Conservation (phyloP, 1,140 invertebrate genomes). For the Chelonus insularis region DNA sequence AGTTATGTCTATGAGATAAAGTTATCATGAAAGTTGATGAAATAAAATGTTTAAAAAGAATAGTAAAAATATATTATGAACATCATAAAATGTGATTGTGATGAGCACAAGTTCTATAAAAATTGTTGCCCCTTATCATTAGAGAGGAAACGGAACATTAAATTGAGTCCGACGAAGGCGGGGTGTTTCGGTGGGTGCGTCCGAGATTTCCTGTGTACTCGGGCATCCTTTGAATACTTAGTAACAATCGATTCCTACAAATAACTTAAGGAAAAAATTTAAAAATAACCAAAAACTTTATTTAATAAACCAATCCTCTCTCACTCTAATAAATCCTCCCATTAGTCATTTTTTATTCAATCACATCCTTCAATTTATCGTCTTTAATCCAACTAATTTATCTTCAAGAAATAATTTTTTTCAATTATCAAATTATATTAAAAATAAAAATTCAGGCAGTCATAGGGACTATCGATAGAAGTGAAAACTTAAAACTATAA, state of each 20-base stretch:
- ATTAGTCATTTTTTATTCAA: too few species aligned
- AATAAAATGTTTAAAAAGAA: background rate
- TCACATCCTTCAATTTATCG: too few species aligned
- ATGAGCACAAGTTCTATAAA: slow-evolving; percentile 44
- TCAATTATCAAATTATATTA: too few species aligned
- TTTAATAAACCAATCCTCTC: too few species aligned
- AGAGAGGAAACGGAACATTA: slow-evolving; percentile 57
- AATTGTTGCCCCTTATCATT: slow-evolving; percentile 50
- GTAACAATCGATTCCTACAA: slow-evolving; percentile 49
- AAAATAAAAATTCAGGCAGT: too few species aligned
- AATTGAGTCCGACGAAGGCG: slow-evolving; percentile 51
- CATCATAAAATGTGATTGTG: slow-evolving; percentile 7
- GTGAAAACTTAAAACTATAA: too few species aligned
- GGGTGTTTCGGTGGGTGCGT: slow-evolving; percentile 56
- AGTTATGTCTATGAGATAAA: background rate
- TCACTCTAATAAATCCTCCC: too few species aligned
- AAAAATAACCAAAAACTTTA: too few species aligned
- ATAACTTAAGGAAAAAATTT: slow-evolving; percentile 36
- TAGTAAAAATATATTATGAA: background rate
- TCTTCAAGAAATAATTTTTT: too few species aligned
- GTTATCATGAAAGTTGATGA: background rate
- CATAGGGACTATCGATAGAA: too few species aligned
- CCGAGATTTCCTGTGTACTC: slow-evolving; percentile 48
- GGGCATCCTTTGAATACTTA: slow-evolving; percentile 46
- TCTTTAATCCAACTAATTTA: too few species aligned